phyloP scores from a whole-genome alignment of 2,888 invertebrate genomes.

The Eupsilia transversa region DNA sequence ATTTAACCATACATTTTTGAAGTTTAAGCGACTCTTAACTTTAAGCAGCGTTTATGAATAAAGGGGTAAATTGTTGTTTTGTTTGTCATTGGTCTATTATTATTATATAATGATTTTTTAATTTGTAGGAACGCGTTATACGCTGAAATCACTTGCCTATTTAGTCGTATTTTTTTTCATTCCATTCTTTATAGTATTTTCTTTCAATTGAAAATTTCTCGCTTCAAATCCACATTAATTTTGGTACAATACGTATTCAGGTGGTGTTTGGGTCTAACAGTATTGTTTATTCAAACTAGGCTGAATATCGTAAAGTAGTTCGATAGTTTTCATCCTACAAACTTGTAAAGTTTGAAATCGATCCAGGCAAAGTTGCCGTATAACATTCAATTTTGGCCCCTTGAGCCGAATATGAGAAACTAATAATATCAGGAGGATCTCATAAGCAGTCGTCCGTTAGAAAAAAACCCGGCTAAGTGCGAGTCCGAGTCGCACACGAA shows the following conservation, averaged over 20 bases:
- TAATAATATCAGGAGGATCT: slow-evolving; percentile 47
- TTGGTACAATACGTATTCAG: background rate
- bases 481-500: too few relatives aligned
- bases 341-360: slow-evolving; percentile 34
- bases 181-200: too few relatives aligned
- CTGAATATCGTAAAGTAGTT: slow-evolving; percentile 2
- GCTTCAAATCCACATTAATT: background rate
- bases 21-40: too few relatives aligned
- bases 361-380: slow-evolving; percentile 25
- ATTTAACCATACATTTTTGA: too few relatives aligned
- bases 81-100: background rate
- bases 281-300: slow-evolving; percentile 27
- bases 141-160: background rate
- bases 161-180: slow-evolving; percentile 1
- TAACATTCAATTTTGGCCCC: slow-evolving; percentile 43
- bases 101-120: too few relatives aligned
- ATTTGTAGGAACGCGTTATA: background rate
- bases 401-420: slow-evolving; percentile 46
- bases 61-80: background rate
- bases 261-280: background rate
- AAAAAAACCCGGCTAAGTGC: too few relatives aligned
- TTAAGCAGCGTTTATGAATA: too few relatives aligned
- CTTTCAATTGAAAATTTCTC: background rate
- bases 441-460: slow-evolving; percentile 42
- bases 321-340: slow-evolving; percentile 16